These are phyloP conservation scores for Luscinia megarhynchos DNA, from an alignment of 2,797 vertebrate genomes.

Conservation along the genomic window DNA sequence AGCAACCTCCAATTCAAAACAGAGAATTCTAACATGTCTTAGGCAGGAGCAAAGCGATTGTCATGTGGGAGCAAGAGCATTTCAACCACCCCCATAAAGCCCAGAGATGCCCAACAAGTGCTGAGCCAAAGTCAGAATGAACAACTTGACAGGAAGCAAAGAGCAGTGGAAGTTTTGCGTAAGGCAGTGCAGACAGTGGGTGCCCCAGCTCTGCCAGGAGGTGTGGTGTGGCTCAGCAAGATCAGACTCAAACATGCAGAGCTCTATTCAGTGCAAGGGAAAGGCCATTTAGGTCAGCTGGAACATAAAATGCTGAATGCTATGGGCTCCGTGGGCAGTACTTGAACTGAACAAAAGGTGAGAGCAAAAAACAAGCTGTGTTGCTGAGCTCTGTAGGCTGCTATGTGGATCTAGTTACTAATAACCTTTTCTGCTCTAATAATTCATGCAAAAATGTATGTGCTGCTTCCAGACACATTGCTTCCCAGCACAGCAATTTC, in stretches of 20 bases:
- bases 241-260: background rate
- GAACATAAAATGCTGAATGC: background rate
- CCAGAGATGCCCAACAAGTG: background rate
- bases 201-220: conserved; percentile 17
- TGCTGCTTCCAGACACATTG: background rate
- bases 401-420: background rate
- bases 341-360: background rate
- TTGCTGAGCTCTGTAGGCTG: background rate
- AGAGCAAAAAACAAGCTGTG: background rate
- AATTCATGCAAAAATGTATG: conserved; percentile 1
- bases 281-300: conserved; percentile 20
- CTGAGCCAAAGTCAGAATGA: background rate
- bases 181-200: background rate
- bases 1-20: background rate
- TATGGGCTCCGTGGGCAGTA: background rate
- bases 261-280: background rate
- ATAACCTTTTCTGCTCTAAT: background rate
- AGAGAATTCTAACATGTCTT: background rate
- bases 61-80: background rate
- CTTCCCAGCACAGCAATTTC: conserved; percentile 4
- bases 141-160: background rate
- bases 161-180: background rate
- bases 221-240: background rate
- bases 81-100: background rate
- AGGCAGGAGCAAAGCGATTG: conserved; percentile 1